Evolutionary conservation across 1,140 invertebrate genomes (phyloP).

Genomic region (Antheraea mylitta): DNA sequence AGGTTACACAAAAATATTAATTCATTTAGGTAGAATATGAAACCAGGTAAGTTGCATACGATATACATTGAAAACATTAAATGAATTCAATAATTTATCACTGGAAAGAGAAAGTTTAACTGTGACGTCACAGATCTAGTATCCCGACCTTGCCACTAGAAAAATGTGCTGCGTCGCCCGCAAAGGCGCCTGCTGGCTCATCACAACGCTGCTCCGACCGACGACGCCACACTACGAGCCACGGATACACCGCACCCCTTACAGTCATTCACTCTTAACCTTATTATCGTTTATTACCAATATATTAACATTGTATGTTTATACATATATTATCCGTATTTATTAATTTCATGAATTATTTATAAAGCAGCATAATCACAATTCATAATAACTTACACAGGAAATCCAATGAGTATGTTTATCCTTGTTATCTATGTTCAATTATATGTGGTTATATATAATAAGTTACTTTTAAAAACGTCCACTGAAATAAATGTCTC

Average conservation of each 20-base stretch:
- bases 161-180: slow-evolving; percentile 73
- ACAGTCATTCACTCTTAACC: slow-evolving; percentile 7
- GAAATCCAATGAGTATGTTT: neutral
- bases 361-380: neutral
- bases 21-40: too few species aligned
- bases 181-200: slow-evolving; percentile 62
- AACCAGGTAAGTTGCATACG: too few species aligned
- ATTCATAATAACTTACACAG: neutral
- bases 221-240: slow-evolving; percentile 18
- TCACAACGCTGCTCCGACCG: slow-evolving; percentile 41
- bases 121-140: slow-evolving; percentile 61
- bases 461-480: too few species aligned
- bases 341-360: neutral
- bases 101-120: slow-evolving; percentile 66
- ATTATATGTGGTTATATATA: too few species aligned
- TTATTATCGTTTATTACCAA: neutral
- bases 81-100: slow-evolving; percentile 9
- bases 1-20: too few species aligned
- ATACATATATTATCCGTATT: neutral
- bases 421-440: neutral
- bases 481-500: too few species aligned
- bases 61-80: too few species aligned
- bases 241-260: slow-evolving; percentile 46
- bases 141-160: slow-evolving; percentile 72
- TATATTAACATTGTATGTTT: neutral